phyloP scores from a whole-genome alignment of 2,113 vertebrate genomes.

The Panthera leo region DNA sequence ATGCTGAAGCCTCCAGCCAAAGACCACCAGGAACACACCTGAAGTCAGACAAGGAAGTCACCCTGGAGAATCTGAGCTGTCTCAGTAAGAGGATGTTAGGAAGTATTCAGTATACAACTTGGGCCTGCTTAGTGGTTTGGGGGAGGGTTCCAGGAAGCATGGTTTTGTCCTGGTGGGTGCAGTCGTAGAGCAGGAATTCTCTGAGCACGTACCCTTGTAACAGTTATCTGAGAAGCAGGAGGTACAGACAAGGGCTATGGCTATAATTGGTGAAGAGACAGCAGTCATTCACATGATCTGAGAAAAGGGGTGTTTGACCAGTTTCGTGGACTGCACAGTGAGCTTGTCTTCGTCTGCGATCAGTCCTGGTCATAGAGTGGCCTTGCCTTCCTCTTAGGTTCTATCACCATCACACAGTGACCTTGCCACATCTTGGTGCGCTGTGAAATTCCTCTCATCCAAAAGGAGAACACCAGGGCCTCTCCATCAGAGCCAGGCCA shows the following conservation, averaged over 20 bases:
- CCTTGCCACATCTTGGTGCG: background rate
- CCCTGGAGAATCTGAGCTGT: accelerated
- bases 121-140: background rate
- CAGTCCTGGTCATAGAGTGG: background rate
- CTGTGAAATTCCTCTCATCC: background rate
- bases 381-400: background rate
- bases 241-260: background rate
- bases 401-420: background rate
- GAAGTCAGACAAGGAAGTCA: background rate
- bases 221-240: background rate
- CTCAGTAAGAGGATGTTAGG: background rate
- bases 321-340: background rate
- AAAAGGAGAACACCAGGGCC: background rate
- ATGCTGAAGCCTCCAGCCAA: background rate
- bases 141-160: background rate
- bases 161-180: background rate
- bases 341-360: background rate
- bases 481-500: background rate
- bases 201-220: background rate
- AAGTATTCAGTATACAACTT: accelerated
- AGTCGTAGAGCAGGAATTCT: background rate
- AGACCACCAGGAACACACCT: background rate
- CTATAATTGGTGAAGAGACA: accelerated
- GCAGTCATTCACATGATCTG: background rate
- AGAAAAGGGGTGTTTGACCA: background rate